Conservation (phyloP, 2,797 vertebrate species). For the Enteromius paludinosus region DNA sequence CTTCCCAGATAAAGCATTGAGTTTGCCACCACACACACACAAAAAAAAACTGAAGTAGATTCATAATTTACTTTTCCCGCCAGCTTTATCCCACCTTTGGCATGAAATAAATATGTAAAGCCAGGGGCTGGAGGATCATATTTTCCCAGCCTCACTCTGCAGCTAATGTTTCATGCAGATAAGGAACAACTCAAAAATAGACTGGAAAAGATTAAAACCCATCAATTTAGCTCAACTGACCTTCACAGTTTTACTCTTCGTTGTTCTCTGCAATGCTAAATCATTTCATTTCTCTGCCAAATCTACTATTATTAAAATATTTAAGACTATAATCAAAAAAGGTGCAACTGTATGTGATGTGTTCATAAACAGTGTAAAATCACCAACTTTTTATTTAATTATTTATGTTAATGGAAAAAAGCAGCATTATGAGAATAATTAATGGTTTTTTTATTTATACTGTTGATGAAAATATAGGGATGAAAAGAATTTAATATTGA, state of each 20-base stretch:
- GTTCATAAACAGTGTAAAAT: neutral
- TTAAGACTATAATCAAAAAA: neutral
- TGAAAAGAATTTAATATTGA: too few species aligned
- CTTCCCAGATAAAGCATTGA: constrained; percentile 57
- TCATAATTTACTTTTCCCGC: constrained; percentile 71
- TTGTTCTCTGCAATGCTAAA: constrained; percentile 6
- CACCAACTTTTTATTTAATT: too few species aligned
- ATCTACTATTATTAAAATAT: constrained; percentile 6
- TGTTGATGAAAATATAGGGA: too few species aligned
- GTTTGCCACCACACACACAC: constrained; percentile 58
- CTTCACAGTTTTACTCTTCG: constrained; percentile 28
- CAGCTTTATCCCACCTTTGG: constrained; percentile 70
- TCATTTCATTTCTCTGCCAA: constrained; percentile 5
- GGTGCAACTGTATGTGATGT: neutral
- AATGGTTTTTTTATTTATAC: neutral
- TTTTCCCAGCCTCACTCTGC: constrained; percentile 54
- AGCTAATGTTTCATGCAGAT: constrained; percentile 70
- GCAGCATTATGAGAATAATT: neutral
- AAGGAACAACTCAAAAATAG: constrained; percentile 66
- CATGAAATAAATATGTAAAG: constrained; percentile 74
- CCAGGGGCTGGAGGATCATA: constrained; percentile 29
- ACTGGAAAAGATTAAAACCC: constrained; percentile 65
- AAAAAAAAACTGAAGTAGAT: constrained; percentile 62
- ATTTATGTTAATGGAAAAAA: neutral
- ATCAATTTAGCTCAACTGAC: constrained; percentile 38